A percentile compares a stretch with the other conserved stretches of the same genome.
phyloP scores from a whole-genome alignment of 53 echinoderm and acorn worm species.

The Apostichopus leukothele region DNA sequence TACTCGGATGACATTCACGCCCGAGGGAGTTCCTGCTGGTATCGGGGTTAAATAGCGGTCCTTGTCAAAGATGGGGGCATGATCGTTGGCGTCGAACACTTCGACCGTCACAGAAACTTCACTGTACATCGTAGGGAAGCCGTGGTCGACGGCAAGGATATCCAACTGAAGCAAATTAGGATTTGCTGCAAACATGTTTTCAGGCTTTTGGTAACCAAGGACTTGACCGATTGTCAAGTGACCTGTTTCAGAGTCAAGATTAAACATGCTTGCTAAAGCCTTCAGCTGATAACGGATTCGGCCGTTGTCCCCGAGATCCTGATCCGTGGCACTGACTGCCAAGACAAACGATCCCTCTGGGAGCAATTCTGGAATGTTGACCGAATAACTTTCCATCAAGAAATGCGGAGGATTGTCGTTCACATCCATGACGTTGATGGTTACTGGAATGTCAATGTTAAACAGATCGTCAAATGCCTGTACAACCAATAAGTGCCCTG shows the following conservation, averaged over 20 bases:
- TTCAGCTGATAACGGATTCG: conserved; percentile 73
- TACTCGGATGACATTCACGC: conserved; percentile 64
- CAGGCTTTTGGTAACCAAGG: conserved; percentile 61
- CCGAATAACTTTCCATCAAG: conserved; percentile 37
- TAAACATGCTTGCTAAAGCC: conserved; percentile 65
- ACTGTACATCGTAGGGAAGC: conserved; percentile 74
- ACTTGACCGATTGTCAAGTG: conserved; percentile 50
- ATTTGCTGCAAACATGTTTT: conserved; percentile 50
- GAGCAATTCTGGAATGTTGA: conserved; percentile 62
- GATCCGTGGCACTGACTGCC: conserved; percentile 69
- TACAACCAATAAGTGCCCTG: conserved; percentile 52
- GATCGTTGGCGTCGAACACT: conserved; percentile 79
- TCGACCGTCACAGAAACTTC: conserved; percentile 64
- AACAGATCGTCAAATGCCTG: conserved; percentile 59
- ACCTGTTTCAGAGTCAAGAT: conserved; percentile 56
- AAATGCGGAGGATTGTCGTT: conserved; percentile 91
- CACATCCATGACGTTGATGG: conserved; percentile 70
- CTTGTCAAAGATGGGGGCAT: conserved; percentile 75
- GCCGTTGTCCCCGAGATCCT: conserved; percentile 70
- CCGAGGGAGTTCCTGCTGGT: conserved; percentile 47
- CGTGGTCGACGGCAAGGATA: conserved; percentile 78
- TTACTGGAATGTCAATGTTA: conserved; percentile 68
- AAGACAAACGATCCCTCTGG: conserved; percentile 56
- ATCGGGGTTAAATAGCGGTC: conserved; percentile 74
- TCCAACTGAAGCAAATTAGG: conserved; percentile 76